Percentiles rank a stretch among this genome's conserved stretches.
Evolutionary conservation across 1,140 invertebrate genomes (phyloP).

Genomic region (Onthophagus taurus): DNA sequence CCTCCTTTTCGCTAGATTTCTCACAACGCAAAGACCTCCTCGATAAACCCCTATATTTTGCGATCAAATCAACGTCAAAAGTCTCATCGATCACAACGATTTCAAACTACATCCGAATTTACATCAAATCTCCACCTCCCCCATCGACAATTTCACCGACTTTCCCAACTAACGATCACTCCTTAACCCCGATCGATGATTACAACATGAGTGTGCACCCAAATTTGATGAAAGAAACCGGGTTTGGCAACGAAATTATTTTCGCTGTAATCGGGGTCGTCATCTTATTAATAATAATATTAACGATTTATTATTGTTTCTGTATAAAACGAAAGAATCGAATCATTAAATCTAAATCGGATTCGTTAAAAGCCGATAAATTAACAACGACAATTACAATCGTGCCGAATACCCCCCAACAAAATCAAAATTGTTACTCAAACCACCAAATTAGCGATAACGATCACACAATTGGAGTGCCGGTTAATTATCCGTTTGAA

Average conservation of each 20-base stretch:
- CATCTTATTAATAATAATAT: conserved; percentile 34
- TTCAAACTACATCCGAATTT: conserved; percentile 47
- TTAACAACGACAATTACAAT: conserved; percentile 35
- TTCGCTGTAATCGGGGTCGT: conserved; percentile 38
- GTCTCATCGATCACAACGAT: conserved; percentile 37
- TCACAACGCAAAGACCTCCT: conserved; percentile 37
- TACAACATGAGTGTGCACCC: not conserved
- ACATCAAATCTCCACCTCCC: conserved; percentile 42
- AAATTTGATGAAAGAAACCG: not conserved
- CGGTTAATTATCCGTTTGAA: conserved; percentile 34
- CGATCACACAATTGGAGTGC: conserved; percentile 37
- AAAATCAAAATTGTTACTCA: conserved; percentile 24
- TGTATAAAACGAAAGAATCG: conserved; percentile 34
- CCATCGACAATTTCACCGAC: conserved; percentile 38
- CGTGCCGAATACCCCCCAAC: conserved; percentile 30
- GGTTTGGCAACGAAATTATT: conserved; percentile 36
- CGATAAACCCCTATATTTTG: conserved; percentile 43
- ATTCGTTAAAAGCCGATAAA: conserved; percentile 31
- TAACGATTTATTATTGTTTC: conserved; percentile 41
- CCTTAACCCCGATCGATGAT: conserved; percentile 27
- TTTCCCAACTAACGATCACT: conserved; percentile 29
- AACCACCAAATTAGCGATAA: conserved; percentile 26
- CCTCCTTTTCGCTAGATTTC: conserved; percentile 40
- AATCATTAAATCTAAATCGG: conserved; percentile 18
- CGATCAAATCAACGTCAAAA: conserved; percentile 41